Base-by-base conservation (phyloP, 2,113 vertebrate genomes). In the Trichomycterus rosablanca region DNA sequence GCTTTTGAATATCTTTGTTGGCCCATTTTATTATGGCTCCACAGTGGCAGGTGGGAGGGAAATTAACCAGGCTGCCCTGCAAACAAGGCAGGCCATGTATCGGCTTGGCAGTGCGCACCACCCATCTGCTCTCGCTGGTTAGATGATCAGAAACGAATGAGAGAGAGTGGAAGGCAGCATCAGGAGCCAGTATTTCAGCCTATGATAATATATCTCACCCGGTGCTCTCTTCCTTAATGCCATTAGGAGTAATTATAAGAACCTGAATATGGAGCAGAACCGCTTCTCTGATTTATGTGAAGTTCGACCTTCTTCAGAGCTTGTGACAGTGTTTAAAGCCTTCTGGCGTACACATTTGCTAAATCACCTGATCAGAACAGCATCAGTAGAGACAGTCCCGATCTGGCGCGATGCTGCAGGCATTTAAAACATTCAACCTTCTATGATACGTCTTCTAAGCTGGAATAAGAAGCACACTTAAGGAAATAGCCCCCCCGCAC, bases 21-120 rank as follows among this genome's bases (percentile, higher is more conserved):
- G 43, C 74, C 74, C 76, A 76, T 74, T 83, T 81, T 78, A 78
- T 83, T 71, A 70, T 81, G 72, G 72, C 72, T 10, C 48, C 70
- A 65, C 68, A 55, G 42, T 75, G 80, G 83, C 83, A 85, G 80
- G 81, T 85, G 83, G 78, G 68, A 19, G 67, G 67, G 73, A 82
- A 82, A 87, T 85, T 83, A 83, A 78, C 83, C 84, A 81, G 73
- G 77, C 81, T 84, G 75, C 81, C 83, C 81, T 70, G 22, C 79
- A 82, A 82, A 84, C 81, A 82, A 81, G 81, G 80, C 80, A 80
- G 83, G 77, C 83, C 81, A 80, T 63, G 78, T 71, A 75, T 79
- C 76, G 67, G 63, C 70, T 85, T 87, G 86, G 86, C 87, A 84
- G 67, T 18, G 58, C 26, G 1, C 66, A 37, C 72, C 46, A 77